phyloP scores from a whole-genome alignment of 2,113 vertebrate species.

The Cyanoderma ruficeps region DNA sequence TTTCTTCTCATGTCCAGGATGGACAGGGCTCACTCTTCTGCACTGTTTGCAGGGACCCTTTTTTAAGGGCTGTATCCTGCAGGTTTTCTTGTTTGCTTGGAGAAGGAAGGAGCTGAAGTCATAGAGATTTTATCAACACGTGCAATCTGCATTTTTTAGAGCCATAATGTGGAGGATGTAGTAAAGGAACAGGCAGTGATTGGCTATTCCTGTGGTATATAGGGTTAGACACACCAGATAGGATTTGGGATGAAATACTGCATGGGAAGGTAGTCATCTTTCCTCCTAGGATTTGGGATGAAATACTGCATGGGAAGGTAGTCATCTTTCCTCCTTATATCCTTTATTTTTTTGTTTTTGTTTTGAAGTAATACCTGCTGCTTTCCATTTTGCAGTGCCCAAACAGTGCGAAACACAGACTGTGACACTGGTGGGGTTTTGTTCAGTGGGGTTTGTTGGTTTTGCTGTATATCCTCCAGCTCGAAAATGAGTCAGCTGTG shows the following conservation, averaged over 20 bases:
- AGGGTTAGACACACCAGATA: background rate
- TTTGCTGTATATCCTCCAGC: background rate
- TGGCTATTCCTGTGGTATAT: background rate
- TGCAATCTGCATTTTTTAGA: background rate
- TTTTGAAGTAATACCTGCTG: background rate
- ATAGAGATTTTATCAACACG: background rate
- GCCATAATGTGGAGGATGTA: background rate
- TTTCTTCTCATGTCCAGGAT: background rate
- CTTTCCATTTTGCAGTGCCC: slow-evolving; percentile 35
- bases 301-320: background rate
- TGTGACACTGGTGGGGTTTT: background rate
- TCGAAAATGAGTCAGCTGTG: slow-evolving; percentile 23
- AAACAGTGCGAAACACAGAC: background rate
- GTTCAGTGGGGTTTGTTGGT: background rate
- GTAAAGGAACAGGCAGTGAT: background rate
- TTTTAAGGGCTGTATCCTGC: background rate
- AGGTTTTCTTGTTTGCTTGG: background rate
- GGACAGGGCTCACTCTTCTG: background rate
- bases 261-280: background rate
- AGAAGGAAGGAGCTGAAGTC: background rate
- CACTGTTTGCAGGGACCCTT: background rate
- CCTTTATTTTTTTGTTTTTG: background rate
- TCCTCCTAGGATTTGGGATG: background rate
- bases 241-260: background rate
- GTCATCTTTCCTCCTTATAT: background rate